Evolutionary conservation across 2,113 vertebrate species (phyloP).

Genomic region (Periophthalmodon schlosseri): DNA sequence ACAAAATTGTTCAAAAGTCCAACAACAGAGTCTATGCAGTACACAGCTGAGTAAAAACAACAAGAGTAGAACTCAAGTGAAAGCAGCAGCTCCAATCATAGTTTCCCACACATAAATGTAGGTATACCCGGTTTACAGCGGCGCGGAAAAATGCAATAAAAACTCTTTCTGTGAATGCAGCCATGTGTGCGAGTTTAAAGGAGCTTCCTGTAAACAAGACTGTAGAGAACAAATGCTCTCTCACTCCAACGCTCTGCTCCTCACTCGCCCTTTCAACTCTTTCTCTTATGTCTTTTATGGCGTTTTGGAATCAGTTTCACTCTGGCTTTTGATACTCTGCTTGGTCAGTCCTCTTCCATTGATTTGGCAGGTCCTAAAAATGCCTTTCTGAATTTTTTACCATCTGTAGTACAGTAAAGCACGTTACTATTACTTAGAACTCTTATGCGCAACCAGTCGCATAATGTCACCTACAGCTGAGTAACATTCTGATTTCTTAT

Average conservation of each 20-base stretch:
- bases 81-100: conserved; percentile 49
- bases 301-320: conserved; percentile 1
- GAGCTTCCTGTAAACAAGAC: conserved; percentile 80
- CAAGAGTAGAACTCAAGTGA: conserved; percentile 39
- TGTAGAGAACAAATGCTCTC: conserved; percentile 72
- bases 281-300: conserved; percentile 26
- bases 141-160: conserved; percentile 80
- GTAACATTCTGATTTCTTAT: too few species aligned
- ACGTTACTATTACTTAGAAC: too few species aligned
- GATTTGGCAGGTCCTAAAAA: conserved; percentile 9
- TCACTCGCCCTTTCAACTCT: conserved; percentile 67
- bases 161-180: conserved; percentile 72
- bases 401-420: not conserved
- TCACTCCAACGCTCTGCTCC: conserved; percentile 56
- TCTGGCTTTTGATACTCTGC: conserved; percentile 14
- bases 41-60: conserved; percentile 14
- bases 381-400: conserved; percentile 9
- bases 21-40: conserved; percentile 11
- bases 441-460: too few species aligned
- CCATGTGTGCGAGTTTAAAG: conserved; percentile 76
- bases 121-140: conserved; percentile 72
- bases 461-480: too few species aligned
- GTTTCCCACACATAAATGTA: conserved; percentile 77
- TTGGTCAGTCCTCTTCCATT: not conserved
- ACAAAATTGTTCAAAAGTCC: not conserved